phyloP scores from a whole-genome alignment of 1,140 invertebrate species.

The Aphaenogaster floridana region DNA sequence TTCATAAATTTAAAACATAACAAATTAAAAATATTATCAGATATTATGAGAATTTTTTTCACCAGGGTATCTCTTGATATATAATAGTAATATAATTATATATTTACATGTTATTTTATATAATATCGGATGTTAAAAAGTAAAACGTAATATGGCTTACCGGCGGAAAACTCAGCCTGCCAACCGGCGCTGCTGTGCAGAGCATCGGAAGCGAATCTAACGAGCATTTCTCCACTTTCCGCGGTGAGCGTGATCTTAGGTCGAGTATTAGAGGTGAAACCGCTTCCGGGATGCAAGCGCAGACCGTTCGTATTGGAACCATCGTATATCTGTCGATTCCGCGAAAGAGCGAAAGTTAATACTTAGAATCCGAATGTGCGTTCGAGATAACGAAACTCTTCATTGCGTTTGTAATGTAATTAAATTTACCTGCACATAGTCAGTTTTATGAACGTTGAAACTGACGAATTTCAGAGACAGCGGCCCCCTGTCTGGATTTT shows the following conservation, averaged over 20 bases:
- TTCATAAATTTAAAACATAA: too few relatives aligned
- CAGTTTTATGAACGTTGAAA: constrained; percentile 95
- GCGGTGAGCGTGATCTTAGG: constrained; percentile 97
- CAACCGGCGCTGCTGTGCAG: constrained; percentile 94
- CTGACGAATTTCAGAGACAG: constrained; percentile 95
- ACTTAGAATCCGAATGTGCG: background rate
- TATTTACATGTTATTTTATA: constrained; percentile 6
- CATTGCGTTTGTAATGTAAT: background rate
- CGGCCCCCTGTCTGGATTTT: constrained; percentile 93
- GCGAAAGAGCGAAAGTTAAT: constrained; percentile 14
- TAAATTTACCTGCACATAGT: constrained; percentile 92
- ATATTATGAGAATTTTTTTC: too few relatives aligned
- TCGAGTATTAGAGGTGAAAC: constrained; percentile 93
- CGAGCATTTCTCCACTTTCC: constrained; percentile 96
- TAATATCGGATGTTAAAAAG: constrained; percentile 14
- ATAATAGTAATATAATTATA: background rate
- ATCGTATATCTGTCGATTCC: constrained; percentile 91
- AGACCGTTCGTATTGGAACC: constrained; percentile 94
- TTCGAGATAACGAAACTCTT: background rate
- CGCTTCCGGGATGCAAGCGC: constrained; percentile 94
- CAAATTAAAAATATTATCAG: too few relatives aligned
- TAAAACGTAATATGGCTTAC: constrained; percentile 84
- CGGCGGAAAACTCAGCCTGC: constrained; percentile 97
- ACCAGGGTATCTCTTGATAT: too few relatives aligned
- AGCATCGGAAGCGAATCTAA: constrained; percentile 96